Conservation (phyloP, 1,140 invertebrate species). For the Neodiprion pinetum region DNA sequence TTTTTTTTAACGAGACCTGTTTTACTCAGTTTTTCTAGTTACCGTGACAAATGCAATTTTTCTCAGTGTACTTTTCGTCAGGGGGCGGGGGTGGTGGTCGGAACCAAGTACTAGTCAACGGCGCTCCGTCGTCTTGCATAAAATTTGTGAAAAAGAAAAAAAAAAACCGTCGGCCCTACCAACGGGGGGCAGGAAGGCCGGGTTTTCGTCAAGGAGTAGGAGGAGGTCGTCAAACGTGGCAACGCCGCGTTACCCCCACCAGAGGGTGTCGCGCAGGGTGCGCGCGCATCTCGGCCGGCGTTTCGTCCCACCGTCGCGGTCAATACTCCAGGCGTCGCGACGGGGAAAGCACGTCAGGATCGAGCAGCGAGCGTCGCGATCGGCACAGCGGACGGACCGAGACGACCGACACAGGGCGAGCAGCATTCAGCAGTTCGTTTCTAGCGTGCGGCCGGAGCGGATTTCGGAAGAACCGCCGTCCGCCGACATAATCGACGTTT, state of each 20-base stretch:
- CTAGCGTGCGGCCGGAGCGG: not conserved
- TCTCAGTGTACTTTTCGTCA: too few relatives aligned
- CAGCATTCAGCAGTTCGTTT: constrained; percentile 15
- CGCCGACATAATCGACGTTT: not conserved
- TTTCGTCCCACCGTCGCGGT: constrained; percentile 39
- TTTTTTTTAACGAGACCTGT: too few relatives aligned
- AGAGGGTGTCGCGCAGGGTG: not conserved
- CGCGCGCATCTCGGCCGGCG: not conserved
- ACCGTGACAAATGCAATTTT: too few relatives aligned
- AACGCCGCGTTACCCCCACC: not conserved
- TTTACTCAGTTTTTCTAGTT: too few relatives aligned
- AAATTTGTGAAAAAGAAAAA: too few relatives aligned
- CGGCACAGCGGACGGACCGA: constrained; percentile 17
- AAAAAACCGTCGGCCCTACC: not conserved
- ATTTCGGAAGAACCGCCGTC: not conserved
- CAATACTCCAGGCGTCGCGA: constrained; percentile 51
- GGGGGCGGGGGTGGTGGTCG: too few relatives aligned
- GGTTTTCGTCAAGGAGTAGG: not conserved
- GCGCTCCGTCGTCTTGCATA: too few relatives aligned
- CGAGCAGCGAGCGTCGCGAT: constrained; percentile 18
- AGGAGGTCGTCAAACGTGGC: not conserved
- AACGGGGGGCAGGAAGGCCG: not conserved
- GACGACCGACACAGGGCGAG: constrained; percentile 18
- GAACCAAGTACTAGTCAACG: too few relatives aligned
- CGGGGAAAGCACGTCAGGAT: constrained; percentile 37